Conservation (phyloP, 2,797 vertebrate genomes). For the Bovichtus diacanthus region DNA sequence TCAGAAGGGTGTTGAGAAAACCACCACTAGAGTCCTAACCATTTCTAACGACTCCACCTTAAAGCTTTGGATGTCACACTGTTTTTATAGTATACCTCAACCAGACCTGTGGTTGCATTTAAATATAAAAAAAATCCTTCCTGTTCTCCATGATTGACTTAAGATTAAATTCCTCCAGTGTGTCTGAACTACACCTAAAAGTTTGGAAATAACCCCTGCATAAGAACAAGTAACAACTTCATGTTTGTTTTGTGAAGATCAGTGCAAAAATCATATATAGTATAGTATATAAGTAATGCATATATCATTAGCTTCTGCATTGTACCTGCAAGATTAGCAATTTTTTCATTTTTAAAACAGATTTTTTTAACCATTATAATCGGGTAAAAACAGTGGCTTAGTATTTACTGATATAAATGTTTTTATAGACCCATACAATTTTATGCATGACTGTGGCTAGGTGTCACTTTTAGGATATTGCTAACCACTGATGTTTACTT, state of each 20-base stretch:
- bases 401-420: not conserved
- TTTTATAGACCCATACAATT: not conserved
- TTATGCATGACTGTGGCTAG: not conserved
- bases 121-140: constrained; percentile 72
- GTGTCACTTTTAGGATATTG: constrained; percentile 36
- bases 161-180: constrained; percentile 50
- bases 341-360: not conserved
- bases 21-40: constrained; percentile 60
- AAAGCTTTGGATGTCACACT: constrained; percentile 70
- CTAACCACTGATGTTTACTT: constrained; percentile 50
- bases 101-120: constrained; percentile 77
- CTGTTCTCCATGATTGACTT: constrained; percentile 61
- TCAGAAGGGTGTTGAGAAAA: constrained; percentile 82
- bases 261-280: not conserved
- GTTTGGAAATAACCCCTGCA: constrained; percentile 53
- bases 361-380: not conserved
- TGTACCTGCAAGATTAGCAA: not conserved
- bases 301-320: not conserved
- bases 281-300: not conserved
- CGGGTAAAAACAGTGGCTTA: not conserved
- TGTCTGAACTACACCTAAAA: constrained; percentile 55
- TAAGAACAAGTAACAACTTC: constrained; percentile 20
- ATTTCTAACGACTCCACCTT: constrained; percentile 81
- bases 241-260: not conserved
- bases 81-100: constrained; percentile 74